phyloP scores from a whole-genome alignment of 2,888 invertebrate genomes.

The Alentia gelatinosa region DNA sequence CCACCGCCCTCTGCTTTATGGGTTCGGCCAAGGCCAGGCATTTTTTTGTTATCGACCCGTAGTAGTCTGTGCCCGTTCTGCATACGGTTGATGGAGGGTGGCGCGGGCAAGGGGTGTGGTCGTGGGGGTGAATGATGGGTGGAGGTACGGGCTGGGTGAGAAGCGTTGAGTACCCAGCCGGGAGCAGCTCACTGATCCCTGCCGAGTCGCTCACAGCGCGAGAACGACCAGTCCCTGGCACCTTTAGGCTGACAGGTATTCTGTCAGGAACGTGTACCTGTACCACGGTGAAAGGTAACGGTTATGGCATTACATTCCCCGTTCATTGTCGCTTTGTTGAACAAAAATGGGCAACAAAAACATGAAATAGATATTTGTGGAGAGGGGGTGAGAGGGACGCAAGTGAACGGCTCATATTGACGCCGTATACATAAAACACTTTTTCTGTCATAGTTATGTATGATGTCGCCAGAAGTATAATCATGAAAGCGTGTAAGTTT shows the following conservation, averaged over 20 bases:
- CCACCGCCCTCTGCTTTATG: not conserved
- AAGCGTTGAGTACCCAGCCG: not conserved
- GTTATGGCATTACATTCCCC: too few relatives aligned
- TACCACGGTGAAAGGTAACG: not conserved
- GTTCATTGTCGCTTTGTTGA: too few relatives aligned
- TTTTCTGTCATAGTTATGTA: too few relatives aligned
- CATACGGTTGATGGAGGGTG: not conserved
- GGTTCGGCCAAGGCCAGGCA: not conserved
- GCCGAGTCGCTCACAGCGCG: not conserved
- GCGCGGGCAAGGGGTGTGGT: not conserved
- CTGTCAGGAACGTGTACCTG: not conserved
- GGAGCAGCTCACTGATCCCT: not conserved
- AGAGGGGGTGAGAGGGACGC: too few relatives aligned
- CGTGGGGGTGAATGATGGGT: not conserved
- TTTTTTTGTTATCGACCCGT: not conserved
- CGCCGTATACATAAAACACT: too few relatives aligned
- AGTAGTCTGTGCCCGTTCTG: not conserved
- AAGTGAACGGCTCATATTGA: too few relatives aligned
- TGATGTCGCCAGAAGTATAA: too few relatives aligned
- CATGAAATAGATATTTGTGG: too few relatives aligned
- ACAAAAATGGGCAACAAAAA: too few relatives aligned
- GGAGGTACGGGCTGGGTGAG: not conserved
- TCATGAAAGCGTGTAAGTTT: too few relatives aligned
- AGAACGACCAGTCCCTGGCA: not conserved
- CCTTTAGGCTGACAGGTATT: not conserved